Percentiles rank a stretch among this genome's conserved stretches.
These are phyloP conservation scores for Boloria euphrosyne DNA, from an alignment of 2,888 invertebrate species.

Conservation along the genomic window DNA sequence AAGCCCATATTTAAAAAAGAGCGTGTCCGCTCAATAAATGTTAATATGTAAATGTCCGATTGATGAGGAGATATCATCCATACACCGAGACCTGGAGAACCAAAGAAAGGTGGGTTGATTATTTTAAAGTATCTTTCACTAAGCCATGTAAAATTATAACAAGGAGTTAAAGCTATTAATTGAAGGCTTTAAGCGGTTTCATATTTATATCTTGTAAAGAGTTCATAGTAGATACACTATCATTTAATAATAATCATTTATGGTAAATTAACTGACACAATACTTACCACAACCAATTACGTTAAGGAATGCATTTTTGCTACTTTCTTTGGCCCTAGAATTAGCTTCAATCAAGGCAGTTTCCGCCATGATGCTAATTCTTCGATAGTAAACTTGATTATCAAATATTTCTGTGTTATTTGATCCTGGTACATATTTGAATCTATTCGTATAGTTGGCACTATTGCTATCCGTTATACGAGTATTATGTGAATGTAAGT, in stretches of 20 bases:
- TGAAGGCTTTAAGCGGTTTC: neutral
- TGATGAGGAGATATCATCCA: constrained; percentile 84
- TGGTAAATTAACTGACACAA: neutral
- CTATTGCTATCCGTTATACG: constrained; percentile 40
- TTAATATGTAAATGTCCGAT: constrained; percentile 81
- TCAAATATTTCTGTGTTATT: constrained; percentile 44
- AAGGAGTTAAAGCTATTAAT: neutral
- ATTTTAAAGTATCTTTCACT: neutral
- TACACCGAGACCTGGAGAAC: constrained; percentile 72
- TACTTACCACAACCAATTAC: constrained; percentile 83
- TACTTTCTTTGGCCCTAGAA: constrained; percentile 68
- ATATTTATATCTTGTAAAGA: neutral
- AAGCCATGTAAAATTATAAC: neutral
- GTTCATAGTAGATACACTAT: neutral
- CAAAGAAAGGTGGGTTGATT: neutral
- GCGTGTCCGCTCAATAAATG: constrained; percentile 79
- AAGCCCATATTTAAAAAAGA: constrained; percentile 67
- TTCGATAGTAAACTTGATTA: constrained; percentile 57
- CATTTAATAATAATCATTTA: neutral
- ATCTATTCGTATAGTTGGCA: constrained; percentile 43
- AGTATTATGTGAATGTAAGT: constrained; percentile 26
- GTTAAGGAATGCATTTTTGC: constrained; percentile 81
- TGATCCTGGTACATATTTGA: constrained; percentile 36
- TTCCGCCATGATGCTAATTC: constrained; percentile 80
- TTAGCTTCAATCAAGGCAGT: constrained; percentile 82